Conservation (phyloP, 2,113 vertebrate genomes). For the Rhea americana region DNA sequence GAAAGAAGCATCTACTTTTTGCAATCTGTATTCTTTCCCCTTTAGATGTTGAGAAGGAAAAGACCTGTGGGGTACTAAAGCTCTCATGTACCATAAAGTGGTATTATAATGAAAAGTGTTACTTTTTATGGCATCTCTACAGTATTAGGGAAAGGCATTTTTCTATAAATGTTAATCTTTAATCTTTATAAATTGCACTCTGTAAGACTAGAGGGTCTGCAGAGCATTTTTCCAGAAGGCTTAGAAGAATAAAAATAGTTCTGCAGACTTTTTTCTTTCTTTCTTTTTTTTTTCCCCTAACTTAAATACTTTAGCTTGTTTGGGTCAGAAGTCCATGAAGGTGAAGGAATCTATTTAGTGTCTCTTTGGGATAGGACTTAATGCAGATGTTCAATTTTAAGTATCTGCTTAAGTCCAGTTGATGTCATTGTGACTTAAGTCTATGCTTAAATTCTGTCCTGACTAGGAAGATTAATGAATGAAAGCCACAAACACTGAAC, state of each 20-base stretch:
- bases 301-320: not conserved
- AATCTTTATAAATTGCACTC: constrained; percentile 58
- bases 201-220: constrained; percentile 14
- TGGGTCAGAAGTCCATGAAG: not conserved
- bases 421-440: not conserved
- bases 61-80: constrained; percentile 25
- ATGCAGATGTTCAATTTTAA: not conserved
- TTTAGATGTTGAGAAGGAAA: constrained; percentile 16
- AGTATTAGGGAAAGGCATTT: constrained; percentile 46
- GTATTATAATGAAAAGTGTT: constrained; percentile 48
- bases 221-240: constrained; percentile 17
- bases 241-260: constrained; percentile 53
- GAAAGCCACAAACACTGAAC: not conserved
- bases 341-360: not conserved
- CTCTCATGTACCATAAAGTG: constrained; percentile 22
- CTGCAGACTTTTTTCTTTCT: not conserved
- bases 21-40: constrained; percentile 16
- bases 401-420: not conserved
- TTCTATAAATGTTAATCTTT: constrained; percentile 60
- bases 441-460: not conserved
- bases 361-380: not conserved
- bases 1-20: not conserved
- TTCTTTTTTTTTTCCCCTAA: not conserved
- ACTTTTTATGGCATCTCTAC: constrained; percentile 42
- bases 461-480: not conserved